phyloP scores from a whole-genome alignment of 2,888 invertebrate species.

The Glyphotaelius pellucidus region DNA sequence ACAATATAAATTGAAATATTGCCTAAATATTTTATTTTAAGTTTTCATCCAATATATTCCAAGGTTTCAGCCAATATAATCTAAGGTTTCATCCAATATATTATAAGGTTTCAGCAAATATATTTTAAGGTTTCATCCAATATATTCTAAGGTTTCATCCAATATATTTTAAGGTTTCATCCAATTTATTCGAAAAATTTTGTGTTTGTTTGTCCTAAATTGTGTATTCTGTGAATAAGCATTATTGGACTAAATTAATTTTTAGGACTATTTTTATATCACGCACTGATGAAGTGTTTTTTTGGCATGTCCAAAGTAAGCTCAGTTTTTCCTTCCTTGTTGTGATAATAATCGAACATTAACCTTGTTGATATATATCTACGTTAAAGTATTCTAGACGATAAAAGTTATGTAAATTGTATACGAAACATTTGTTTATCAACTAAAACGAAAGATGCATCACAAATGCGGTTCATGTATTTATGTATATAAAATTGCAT shows the following conservation, averaged over 20 bases:
- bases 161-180: not conserved
- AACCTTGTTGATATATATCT: too few relatives aligned
- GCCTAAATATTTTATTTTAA: not conserved
- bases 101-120: not conserved
- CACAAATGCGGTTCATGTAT: too few relatives aligned
- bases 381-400: too few relatives aligned
- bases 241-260: not conserved
- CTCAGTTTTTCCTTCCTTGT: too few relatives aligned
- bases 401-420: too few relatives aligned
- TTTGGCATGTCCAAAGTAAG: too few relatives aligned
- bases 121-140: not conserved
- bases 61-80: not conserved
- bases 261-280: not conserved
- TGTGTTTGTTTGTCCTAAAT: not conserved
- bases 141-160: not conserved
- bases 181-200: too few relatives aligned
- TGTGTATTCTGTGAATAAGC: slow-evolving; percentile 9
- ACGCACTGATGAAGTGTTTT: not conserved
- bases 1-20: not conserved
- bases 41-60: not conserved
- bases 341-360: too few relatives aligned
- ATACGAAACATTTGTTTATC: too few relatives aligned
- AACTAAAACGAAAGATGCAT: too few relatives aligned
- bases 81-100: not conserved
- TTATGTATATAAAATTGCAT: not conserved